Base-by-base conservation (phyloP, 2,113 vertebrate species). In the Etia nguti region DNA sequence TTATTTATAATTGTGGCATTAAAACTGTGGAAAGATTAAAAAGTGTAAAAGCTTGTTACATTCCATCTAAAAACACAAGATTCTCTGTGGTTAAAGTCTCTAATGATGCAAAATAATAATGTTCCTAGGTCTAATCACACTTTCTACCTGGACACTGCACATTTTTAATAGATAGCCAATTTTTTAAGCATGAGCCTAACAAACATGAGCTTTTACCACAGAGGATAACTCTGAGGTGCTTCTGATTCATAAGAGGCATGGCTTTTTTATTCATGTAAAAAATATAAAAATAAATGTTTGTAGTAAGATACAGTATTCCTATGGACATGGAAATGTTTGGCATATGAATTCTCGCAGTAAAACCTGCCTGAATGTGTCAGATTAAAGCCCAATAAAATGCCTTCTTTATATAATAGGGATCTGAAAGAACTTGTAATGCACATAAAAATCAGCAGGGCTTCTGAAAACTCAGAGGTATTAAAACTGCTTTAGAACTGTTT, bases 401-500 rank as follows among this genome's bases (percentile, higher is more conserved):
- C 10, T 6, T 62, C 59, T 65, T 79, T 48, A 36, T 68, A 34
- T 18, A 83, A 54, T 26, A 55, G 41, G 65, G 38, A 90, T 81
- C 75, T 79, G 12, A 82, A 59, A 83, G 54, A 77, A 31, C 43
- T 38, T 82, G 43, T 80, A 82, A 91, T 82, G 57, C 79, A 81
- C 4, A 20, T 83, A 65, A 48, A 60, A 81, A 59, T 73, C 62
- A 43, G 59, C 60, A 50, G 59, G 12, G 79, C 62, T 13, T 62
- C 59, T 62, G 65, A 83, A 84, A 34, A 83, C 73, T 56, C 75
- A 41, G 46, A 68, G 80, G 87, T 82, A 81, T 75, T 87, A 83
- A 87, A 62, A 82, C 43, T 24, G 82, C 70, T 83, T 84, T 48
- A 79, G 83, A 89, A 85, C 56, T 84, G 75, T 87, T 92, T 59